These are phyloP conservation scores for Triops longicaudatus DNA, from an alignment of 1,140 invertebrate genomes.

Conservation along the genomic window DNA sequence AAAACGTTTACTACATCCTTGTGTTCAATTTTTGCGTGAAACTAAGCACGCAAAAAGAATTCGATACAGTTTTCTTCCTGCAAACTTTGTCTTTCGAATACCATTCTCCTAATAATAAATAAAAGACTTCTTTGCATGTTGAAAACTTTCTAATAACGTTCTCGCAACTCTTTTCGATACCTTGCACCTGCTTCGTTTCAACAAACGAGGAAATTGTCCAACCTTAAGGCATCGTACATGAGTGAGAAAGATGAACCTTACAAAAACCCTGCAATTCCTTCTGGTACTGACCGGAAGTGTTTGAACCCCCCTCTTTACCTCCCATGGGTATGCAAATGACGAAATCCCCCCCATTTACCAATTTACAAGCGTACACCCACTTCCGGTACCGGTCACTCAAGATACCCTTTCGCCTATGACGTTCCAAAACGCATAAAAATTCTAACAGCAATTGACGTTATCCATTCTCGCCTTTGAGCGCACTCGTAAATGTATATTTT, in stretches of 20 bases:
- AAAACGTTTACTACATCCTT: too few species aligned
- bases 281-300: not conserved
- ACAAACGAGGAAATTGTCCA: not conserved
- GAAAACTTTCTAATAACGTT: not conserved
- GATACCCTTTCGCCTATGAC: not conserved
- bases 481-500: too few species aligned
- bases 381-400: not conserved
- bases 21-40: too few species aligned
- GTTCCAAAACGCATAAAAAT: not conserved
- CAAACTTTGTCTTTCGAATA: not conserved
- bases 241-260: not conserved
- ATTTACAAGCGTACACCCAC: conserved; percentile 1
- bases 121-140: not conserved
- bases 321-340: not conserved
- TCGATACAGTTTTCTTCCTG: not conserved
- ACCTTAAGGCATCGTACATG: not conserved
- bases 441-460: not conserved
- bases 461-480: too few species aligned
- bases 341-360: not conserved
- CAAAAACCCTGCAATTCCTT: not conserved
- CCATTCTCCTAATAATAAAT: not conserved
- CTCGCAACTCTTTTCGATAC: not conserved
- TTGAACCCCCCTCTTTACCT: not conserved
- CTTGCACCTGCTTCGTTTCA: not conserved
- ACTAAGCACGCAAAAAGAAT: too few species aligned